Evolutionary conservation across 2,888 invertebrate species (phyloP).

Genomic region (Electrophaes corylata): DNA sequence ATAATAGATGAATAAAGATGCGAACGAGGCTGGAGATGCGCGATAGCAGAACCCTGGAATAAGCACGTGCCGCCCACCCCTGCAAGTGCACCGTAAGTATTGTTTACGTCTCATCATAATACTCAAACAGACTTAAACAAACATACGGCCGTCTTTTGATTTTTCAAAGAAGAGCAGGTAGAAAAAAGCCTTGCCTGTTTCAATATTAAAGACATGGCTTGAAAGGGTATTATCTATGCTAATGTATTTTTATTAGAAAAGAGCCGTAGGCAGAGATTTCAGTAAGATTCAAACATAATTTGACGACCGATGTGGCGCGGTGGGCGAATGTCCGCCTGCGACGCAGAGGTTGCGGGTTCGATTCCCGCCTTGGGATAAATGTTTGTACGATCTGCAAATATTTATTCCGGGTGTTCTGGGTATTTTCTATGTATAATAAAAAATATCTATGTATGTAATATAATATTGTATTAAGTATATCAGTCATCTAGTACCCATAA

Average conservation of each 20-base stretch:
- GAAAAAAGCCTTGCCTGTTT: not conserved
- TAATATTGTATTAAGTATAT: no score
- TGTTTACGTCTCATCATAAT: constrained; percentile 39
- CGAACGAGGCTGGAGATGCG: constrained; percentile 64
- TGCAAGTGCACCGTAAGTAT: constrained; percentile 50
- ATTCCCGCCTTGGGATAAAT: no score
- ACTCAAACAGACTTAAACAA: constrained; percentile 27
- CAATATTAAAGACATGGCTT: constrained; percentile 1
- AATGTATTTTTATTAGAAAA: constrained; percentile 14
- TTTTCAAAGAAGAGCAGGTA: constrained; percentile 5
- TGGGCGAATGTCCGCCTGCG: no score
- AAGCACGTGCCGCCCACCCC: constrained; percentile 63
- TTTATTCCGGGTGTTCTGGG: no score
- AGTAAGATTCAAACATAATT: constrained; percentile 1
- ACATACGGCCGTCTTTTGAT: constrained; percentile 9
- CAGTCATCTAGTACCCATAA: no score
- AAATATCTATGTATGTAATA: no score
- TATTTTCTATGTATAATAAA: no score
- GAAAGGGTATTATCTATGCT: constrained; percentile 11
- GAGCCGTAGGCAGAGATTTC: constrained; percentile 6
- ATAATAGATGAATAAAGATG: constrained; percentile 67
- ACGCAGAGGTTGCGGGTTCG: no score
- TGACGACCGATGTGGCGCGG: no score
- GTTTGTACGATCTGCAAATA: no score
- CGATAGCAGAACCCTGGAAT: constrained; percentile 72